Evolutionary conservation across 2,113 vertebrate species (phyloP).

Genomic region (Scomber japonicus): DNA sequence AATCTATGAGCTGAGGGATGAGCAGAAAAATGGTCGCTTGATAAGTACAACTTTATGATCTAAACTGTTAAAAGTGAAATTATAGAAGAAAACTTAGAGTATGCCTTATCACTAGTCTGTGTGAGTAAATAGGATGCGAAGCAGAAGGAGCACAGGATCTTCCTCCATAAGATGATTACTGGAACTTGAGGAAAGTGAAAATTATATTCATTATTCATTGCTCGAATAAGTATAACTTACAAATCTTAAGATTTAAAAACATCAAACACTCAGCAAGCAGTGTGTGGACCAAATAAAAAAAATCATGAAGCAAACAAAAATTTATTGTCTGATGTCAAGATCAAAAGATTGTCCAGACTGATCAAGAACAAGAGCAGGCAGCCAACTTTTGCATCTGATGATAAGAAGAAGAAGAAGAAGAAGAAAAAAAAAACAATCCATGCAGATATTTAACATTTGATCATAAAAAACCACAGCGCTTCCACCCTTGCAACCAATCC

Average conservation of each 20-base stretch:
- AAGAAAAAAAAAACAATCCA: slow-evolving; percentile 32
- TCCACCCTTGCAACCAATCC: slow-evolving; percentile 46
- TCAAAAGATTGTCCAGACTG: slow-evolving; percentile 34
- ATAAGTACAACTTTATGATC: slow-evolving; percentile 73
- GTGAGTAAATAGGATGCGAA: slow-evolving; percentile 9
- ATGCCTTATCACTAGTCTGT: background rate
- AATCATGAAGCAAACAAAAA: slow-evolving; percentile 19
- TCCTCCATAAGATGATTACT: slow-evolving; percentile 14
- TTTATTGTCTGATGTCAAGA: slow-evolving; percentile 19
- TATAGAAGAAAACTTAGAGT: slow-evolving; percentile 52
- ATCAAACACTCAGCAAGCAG: background rate
- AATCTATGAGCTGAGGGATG: slow-evolving; percentile 77
- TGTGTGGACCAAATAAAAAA: background rate
- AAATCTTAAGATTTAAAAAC: slow-evolving; percentile 1
- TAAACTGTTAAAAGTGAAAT: slow-evolving; percentile 64
- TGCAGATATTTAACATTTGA: slow-evolving; percentile 46
- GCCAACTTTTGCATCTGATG: slow-evolving; percentile 23
- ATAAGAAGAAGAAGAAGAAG: slow-evolving; percentile 26
- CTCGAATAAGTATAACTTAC: slow-evolving; percentile 1
- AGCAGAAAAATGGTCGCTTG: slow-evolving; percentile 83
- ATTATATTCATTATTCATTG: slow-evolving; percentile 33
- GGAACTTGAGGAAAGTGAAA: slow-evolving; percentile 88
- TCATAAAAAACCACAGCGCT: slow-evolving; percentile 33
- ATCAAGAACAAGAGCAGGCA: slow-evolving; percentile 10
- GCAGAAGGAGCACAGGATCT: background rate